Base-by-base conservation (phyloP, 2,113 vertebrate genomes). In the Leptobrachium leishanense region DNA sequence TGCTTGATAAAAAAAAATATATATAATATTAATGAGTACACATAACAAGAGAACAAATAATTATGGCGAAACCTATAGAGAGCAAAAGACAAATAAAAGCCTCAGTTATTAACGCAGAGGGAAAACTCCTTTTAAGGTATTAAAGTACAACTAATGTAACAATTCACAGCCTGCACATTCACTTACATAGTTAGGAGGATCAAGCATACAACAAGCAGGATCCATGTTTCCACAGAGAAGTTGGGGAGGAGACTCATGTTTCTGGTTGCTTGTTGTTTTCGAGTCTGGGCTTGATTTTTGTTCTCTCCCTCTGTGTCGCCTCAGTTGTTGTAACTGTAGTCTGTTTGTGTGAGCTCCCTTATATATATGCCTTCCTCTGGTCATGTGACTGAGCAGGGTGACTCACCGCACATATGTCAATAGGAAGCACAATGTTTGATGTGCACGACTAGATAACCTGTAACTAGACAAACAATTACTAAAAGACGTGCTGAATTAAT, bases 151-250 rank as follows among this genome's bases (percentile, higher is more conserved):
- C 11, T 8, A 6, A 54, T 64, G 81, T 74, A 82, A 83, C 65
- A 78, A 66, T 44, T 70, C 78, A 89, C 92, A n/a, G n/a, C n/a
- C n/a, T n/a, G n/a, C n/a, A n/a, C n/a, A n/a, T n/a, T n/a, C 78
- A 89, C 92, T 87, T 68, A 92, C 90, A 87, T 72, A 4, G 85
- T 2, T 0, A 89, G 7, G 2, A 94, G 84, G 0, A 77, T 41
- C 40, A 91, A 7, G 50, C 81, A 65, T 5, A 87, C 2, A 15
- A 59, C 42, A 53, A 92, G 20, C 2, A 91, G 84, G 13, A 84
- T 74, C 89, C 92, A 92, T 0, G 88, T 90, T 74, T 82, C 83
- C 0, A 69, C 0, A 2, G 88, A 91, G 5, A 90, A 75, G 59
- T 67, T 72, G 3, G 84, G 59, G 31, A 82, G 31, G 5, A 84